Conservation (phyloP, 1,140 invertebrate species). For the Drosophila carrolli region DNA sequence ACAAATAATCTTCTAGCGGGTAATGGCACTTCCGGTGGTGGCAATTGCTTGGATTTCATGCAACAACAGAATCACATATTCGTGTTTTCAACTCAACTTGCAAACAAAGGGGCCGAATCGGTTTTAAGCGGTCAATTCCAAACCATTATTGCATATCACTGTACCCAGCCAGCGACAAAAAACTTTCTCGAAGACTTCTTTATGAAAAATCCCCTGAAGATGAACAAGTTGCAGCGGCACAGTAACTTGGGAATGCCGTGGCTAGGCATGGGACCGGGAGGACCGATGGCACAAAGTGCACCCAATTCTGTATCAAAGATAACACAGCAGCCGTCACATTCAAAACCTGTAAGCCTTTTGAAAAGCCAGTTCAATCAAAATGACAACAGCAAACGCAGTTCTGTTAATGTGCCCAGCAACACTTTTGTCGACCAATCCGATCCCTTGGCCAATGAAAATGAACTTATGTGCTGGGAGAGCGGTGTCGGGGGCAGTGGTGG, state of each 20-base stretch:
- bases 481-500: conserved; percentile 13
- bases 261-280: conserved; percentile 27
- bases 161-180: conserved; percentile 97
- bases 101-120: conserved; percentile 97
- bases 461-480: conserved; percentile 78
- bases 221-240: conserved; percentile 90
- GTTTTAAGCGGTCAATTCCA: conserved; percentile 95
- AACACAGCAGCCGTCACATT: conserved; percentile 46
- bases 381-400: conserved; percentile 78
- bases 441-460: conserved; percentile 54
- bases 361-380: conserved; percentile 47
- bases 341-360: conserved; percentile 33
- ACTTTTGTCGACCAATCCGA: conserved; percentile 84
- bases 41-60: conserved; percentile 86
- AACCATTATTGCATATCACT: conserved; percentile 97
- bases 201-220: conserved; percentile 95
- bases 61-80: conserved; percentile 99
- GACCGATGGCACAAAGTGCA: conserved; percentile 4
- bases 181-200: conserved; percentile 94
- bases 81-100: conserved; percentile 97
- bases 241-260: conserved; percentile 57
- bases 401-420: conserved; percentile 66
- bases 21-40: conserved; percentile 67
- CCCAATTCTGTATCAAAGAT: conserved; percentile 49
- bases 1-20: conserved; percentile 85